Evolutionary conservation across 1,140 invertebrate genomes (phyloP).

Genomic region (Microplitis mediator): DNA sequence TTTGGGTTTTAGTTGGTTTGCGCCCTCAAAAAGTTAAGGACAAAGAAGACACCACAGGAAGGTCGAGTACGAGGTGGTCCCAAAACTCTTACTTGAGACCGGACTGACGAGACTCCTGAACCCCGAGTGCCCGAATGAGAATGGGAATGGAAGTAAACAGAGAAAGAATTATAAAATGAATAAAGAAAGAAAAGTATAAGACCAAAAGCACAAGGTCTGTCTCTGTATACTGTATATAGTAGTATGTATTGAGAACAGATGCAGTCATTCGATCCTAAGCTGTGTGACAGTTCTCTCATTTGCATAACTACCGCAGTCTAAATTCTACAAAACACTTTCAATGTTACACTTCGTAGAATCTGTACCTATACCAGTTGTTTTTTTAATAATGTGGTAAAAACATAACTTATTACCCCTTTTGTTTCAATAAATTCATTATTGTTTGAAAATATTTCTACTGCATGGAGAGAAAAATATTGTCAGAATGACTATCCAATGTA

Average conservation of each 20-base stretch:
- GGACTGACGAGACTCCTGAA: constrained; percentile 41
- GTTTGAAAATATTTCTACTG: too few relatives aligned
- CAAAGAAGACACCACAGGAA: constrained; percentile 44
- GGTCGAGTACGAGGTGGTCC: constrained; percentile 36
- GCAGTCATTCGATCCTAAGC: not conserved
- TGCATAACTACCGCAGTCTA: constrained; percentile 31
- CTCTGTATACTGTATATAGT: constrained; percentile 2
- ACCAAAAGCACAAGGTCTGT: not conserved
- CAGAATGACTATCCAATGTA: too few relatives aligned
- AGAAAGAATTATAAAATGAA: not conserved
- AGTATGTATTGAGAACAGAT: constrained; percentile 25
- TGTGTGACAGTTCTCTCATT: not conserved
- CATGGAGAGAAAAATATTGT: too few relatives aligned
- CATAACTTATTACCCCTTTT: too few relatives aligned
- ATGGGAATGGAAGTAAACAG: not conserved
- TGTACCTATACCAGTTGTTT: too few relatives aligned
- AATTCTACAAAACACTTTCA: not conserved
- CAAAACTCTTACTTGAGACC: constrained; percentile 21
- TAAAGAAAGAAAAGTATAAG: not conserved
- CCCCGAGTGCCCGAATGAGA: not conserved
- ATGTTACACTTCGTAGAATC: too few relatives aligned
- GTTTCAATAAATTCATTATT: too few relatives aligned
- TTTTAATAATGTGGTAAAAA: too few relatives aligned
- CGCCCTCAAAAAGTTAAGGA: constrained; percentile 29
- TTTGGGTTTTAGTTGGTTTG: not conserved